Percentiles rank a stretch among this genome's conserved stretches.
Evolutionary conservation across 1,140 invertebrate genomes (phyloP).

Genomic region (Bombus confusus): DNA sequence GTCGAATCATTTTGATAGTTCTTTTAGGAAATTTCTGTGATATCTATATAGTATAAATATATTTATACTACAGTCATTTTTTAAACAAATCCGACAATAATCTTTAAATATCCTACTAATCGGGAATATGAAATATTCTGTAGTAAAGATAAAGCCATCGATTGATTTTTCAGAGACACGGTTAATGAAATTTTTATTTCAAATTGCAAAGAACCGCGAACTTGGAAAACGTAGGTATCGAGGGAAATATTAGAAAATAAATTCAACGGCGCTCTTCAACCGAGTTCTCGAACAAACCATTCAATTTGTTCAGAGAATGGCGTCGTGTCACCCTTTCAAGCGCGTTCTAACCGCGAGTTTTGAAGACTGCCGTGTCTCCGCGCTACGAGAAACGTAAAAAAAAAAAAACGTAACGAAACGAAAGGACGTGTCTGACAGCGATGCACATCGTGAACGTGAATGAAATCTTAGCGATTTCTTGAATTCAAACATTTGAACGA

Average conservation of each 20-base stretch:
- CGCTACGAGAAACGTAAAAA: not conserved
- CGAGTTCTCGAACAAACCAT: not conserved
- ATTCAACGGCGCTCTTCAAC: no score
- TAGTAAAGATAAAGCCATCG: not conserved
- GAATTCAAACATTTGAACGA: slow-evolving; percentile 73
- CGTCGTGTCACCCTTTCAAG: slow-evolving; percentile 9
- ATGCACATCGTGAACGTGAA: slow-evolving; percentile 4
- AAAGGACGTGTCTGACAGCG: not conserved
- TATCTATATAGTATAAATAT: no score
- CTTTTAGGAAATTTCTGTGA: no score
- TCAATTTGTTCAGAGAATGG: not conserved
- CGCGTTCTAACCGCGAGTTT: not conserved
- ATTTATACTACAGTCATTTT: no score
- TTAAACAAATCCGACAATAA: not conserved
- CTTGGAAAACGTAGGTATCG: not conserved
- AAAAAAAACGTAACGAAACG: not conserved
- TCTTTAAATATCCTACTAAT: not conserved
- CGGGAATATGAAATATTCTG: not conserved
- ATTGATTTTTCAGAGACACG: no score
- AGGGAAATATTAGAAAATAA: not conserved
- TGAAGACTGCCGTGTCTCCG: not conserved
- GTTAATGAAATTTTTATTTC: no score
- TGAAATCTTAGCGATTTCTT: slow-evolving; percentile 26
- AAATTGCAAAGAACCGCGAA: not conserved
- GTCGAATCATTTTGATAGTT: no score